A percentile compares a stretch with the other conserved stretches of the same genome.
These are phyloP conservation scores for Heteronetta atricapilla DNA, from an alignment of 2,113 vertebrate species.

Conservation along the genomic window DNA sequence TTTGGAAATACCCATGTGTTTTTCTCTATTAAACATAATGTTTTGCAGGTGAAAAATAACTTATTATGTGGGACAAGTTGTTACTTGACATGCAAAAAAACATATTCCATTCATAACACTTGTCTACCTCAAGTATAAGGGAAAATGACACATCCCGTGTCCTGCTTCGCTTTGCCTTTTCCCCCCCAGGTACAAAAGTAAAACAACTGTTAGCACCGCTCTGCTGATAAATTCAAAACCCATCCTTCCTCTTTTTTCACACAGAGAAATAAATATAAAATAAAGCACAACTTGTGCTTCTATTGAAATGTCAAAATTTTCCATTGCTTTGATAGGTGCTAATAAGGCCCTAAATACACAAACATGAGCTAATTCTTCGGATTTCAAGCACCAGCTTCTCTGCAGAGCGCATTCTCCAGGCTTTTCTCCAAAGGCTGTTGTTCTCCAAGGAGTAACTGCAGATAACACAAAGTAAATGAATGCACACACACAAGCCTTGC, in stretches of 20 bases:
- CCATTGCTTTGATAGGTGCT: background rate
- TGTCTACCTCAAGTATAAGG: background rate
- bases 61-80: background rate
- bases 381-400: background rate
- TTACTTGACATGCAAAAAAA: background rate
- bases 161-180: background rate
- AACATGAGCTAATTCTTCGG: background rate
- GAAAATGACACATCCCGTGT: background rate
- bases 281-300: background rate
- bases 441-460: background rate
- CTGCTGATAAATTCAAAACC: background rate
- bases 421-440: background rate
- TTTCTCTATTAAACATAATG: background rate
- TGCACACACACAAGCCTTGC: accelerated
- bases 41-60: background rate
- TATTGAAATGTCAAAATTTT: background rate
- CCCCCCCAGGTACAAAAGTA: background rate
- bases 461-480: background rate
- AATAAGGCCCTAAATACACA: background rate
- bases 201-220: background rate
- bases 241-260: background rate
- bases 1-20: background rate
- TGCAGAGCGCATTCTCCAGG: background rate
- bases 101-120: background rate
- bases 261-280: background rate